These are phyloP conservation scores for Stenopsyche tienmushanensis DNA, from an alignment of 1,140 invertebrate genomes.

Conservation along the genomic window DNA sequence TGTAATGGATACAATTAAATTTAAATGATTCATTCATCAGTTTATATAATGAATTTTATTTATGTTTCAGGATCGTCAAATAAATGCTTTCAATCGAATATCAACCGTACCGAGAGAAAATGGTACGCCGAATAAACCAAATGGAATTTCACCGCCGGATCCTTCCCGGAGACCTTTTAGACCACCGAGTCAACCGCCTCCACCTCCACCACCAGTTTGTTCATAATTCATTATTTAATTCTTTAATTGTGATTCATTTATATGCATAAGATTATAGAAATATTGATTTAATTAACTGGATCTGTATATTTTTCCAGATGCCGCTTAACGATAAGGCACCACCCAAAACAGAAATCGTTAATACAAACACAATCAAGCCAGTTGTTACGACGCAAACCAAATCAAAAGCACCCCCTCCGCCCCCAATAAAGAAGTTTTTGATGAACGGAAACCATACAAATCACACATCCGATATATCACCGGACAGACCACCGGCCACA, in stretches of 20 bases:
- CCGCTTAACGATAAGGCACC: conserved; percentile 38
- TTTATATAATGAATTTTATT: too few species aligned
- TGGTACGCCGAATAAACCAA: conserved; percentile 9
- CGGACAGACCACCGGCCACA: conserved; percentile 53
- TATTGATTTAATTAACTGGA: too few species aligned
- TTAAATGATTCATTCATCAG: too few species aligned
- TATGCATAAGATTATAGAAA: background rate
- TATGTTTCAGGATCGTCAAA: conserved; percentile 35
- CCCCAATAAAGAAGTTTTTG: conserved; percentile 45
- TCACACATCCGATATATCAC: conserved; percentile 22
- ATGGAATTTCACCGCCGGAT: conserved; percentile 15
- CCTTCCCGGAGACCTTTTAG: conserved; percentile 33
- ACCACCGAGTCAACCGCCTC: conserved; percentile 46
- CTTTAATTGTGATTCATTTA: too few species aligned
- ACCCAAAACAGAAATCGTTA: background rate
- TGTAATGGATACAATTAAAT: too few species aligned
- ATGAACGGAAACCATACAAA: conserved; percentile 41
- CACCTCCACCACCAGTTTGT: conserved; percentile 61
- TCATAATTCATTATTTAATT: background rate
- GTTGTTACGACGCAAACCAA: conserved; percentile 35
- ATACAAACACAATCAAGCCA: conserved; percentile 15
- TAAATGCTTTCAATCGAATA: conserved; percentile 33
- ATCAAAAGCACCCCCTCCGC: conserved; percentile 49
- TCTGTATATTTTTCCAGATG: conserved; percentile 44
- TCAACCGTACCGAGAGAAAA: conserved; percentile 23